Conservation (phyloP, 1,140 invertebrate genomes). For the Lysiphlebus fabarum region DNA sequence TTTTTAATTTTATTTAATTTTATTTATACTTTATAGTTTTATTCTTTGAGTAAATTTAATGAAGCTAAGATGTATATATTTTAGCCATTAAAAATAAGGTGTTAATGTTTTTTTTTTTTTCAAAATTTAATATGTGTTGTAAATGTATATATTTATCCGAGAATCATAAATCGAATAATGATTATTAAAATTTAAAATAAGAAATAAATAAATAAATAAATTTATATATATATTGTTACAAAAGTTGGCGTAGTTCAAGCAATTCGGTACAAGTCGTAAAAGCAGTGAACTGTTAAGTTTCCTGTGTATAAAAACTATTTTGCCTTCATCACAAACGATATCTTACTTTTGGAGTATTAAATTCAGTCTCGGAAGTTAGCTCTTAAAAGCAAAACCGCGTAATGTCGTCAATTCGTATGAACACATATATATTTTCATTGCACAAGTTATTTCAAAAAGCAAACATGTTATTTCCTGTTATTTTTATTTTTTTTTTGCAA, state of each 20-base stretch:
- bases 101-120: too few relatives aligned
- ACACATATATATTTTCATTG: slow-evolving; percentile 6
- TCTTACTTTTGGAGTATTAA: slow-evolving; percentile 7
- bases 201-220: too few relatives aligned
- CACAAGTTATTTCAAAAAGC: slow-evolving; percentile 7
- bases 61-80: too few relatives aligned
- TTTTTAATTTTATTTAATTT: too few relatives aligned
- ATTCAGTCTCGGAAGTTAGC: slow-evolving; percentile 9
- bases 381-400: slow-evolving; percentile 13
- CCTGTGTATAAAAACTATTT: not conserved
- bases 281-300: slow-evolving; percentile 5
- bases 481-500: slow-evolving; percentile 11
- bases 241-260: slow-evolving; percentile 17
- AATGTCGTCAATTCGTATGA: slow-evolving; percentile 10
- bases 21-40: not conserved
- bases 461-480: slow-evolving; percentile 23
- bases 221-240: slow-evolving; percentile 1
- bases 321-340: slow-evolving; percentile 3
- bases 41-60: too few relatives aligned
- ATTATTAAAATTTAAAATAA: too few relatives aligned
- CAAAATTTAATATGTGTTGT: not conserved
- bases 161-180: too few relatives aligned
- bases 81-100: too few relatives aligned
- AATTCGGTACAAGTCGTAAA: slow-evolving; percentile 21
- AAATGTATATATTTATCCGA: not conserved